phyloP scores from a whole-genome alignment of 1,140 invertebrate species.

The Ceratosolen solmsi region DNA sequence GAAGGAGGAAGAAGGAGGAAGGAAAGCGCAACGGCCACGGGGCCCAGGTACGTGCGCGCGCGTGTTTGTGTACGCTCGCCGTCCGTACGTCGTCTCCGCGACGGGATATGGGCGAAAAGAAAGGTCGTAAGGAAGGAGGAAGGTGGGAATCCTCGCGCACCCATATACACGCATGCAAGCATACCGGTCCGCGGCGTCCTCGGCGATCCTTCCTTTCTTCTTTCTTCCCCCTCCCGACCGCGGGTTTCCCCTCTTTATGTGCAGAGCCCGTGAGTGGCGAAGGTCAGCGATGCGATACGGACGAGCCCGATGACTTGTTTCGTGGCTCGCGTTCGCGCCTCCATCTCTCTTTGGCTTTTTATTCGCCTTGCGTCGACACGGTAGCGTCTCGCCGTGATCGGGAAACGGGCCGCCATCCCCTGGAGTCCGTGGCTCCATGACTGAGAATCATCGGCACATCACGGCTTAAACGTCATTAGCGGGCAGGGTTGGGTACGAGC shows the following conservation, averaged over 20 bases:
- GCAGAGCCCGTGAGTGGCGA: conserved; percentile 21
- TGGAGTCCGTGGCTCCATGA: too few relatives aligned
- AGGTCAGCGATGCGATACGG: conserved; percentile 48
- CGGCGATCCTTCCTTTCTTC: conserved; percentile 35
- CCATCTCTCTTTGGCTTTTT: conserved; percentile 22
- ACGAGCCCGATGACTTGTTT: conserved; percentile 49
- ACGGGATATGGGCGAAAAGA: conserved; percentile 46
- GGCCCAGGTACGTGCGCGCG: neutral
- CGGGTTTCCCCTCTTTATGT: conserved; percentile 10
- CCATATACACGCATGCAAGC: neutral
- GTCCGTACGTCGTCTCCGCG: neutral
- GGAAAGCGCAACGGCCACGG: conserved; percentile 12
- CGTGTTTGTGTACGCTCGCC: neutral
- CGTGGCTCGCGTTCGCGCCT: neutral
- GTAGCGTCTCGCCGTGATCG: neutral
- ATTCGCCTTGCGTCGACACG: neutral
- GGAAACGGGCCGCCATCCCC: neutral
- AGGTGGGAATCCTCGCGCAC: conserved; percentile 46
- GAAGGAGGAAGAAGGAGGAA: conserved; percentile 40
- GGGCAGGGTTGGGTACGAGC: neutral
- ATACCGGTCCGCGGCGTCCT: conserved; percentile 33
- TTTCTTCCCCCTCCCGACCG: neutral
- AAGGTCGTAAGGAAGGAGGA: conserved; percentile 46
- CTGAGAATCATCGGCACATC: too few relatives aligned
- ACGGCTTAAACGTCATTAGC: neutral